These are phyloP conservation scores for Drosophila ochracea DNA, from an alignment of 2,888 invertebrate genomes.

Conservation along the genomic window DNA sequence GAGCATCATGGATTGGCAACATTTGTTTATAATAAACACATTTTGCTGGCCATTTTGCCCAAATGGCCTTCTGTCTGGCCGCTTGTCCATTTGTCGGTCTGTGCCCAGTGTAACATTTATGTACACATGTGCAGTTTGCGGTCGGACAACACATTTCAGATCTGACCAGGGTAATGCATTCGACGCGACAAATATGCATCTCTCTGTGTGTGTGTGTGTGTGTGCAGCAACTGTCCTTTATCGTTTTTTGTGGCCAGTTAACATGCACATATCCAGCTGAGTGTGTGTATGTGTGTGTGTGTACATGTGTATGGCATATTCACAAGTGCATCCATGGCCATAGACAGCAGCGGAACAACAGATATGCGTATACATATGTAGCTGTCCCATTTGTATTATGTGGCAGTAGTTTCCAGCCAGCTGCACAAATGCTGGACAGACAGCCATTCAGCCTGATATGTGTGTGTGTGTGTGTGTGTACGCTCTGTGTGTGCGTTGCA, in stretches of 20 bases:
- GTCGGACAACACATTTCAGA: slow-evolving; percentile 75
- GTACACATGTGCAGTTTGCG: slow-evolving; percentile 81
- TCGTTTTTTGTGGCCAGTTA: slow-evolving; percentile 74
- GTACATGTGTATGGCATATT: slow-evolving; percentile 22
- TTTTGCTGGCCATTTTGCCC: slow-evolving; percentile 57
- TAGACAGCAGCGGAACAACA: slow-evolving; percentile 43
- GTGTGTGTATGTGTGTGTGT: slow-evolving; percentile 4
- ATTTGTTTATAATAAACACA: slow-evolving; percentile 81
- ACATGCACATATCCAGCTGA: slow-evolving; percentile 55
- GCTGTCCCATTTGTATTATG: slow-evolving; percentile 65
- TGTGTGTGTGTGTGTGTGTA: background rate
- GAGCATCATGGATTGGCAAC: slow-evolving; percentile 46
- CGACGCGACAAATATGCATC: slow-evolving; percentile 38
- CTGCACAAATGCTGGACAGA: slow-evolving; percentile 52
- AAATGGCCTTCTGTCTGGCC: slow-evolving; percentile 25
- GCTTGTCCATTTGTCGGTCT: slow-evolving; percentile 23
- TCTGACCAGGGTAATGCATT: slow-evolving; percentile 48
- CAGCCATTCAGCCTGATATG: slow-evolving; percentile 42
- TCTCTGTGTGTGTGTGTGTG: slow-evolving; percentile 18
- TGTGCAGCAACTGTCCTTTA: slow-evolving; percentile 72
- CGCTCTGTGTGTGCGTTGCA: slow-evolving; percentile 62
- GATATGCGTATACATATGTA: slow-evolving; percentile 60
- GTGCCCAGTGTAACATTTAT: slow-evolving; percentile 66
- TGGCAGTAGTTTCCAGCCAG: slow-evolving; percentile 57
- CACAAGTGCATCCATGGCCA: slow-evolving; percentile 22